Conservation (phyloP, 1,140 invertebrate genomes). For the Littorina saxatilis region DNA sequence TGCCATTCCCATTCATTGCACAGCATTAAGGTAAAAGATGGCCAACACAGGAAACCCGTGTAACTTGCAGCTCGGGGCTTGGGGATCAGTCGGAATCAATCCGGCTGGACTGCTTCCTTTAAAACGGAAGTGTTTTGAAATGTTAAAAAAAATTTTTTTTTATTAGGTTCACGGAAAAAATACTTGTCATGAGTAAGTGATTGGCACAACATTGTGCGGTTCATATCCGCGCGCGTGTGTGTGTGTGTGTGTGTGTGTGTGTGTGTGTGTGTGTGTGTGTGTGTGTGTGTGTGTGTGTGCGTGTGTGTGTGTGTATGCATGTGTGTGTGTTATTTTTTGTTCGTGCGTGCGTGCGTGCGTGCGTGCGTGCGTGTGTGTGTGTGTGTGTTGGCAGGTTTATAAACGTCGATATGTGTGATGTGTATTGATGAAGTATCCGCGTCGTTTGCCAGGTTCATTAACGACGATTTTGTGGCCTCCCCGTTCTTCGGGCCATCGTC, state of each 20-base stretch:
- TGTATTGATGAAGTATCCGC: no score
- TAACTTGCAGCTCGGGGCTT: no score
- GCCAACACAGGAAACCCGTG: no score
- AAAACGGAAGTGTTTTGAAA: no score
- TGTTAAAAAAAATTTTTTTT: no score
- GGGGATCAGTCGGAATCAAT: no score
- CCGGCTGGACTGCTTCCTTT: no score
- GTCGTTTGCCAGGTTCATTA: slow-evolving; percentile 40
- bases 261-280: background rate
- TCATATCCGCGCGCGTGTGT: background rate
- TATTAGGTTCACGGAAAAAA: no score
- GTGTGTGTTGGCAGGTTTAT: slow-evolving; percentile 10
- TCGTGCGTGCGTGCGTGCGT: slow-evolving; percentile 15
- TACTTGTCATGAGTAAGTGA: no score
- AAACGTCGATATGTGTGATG: slow-evolving; percentile 5
- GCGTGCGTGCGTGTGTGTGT: slow-evolving; percentile 22
- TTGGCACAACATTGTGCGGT: no score
- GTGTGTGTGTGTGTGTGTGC: background rate
- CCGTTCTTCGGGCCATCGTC: slow-evolving; percentile 70
- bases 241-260: background rate
- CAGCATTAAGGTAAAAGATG: no score
- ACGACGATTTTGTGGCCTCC: slow-evolving; percentile 52
- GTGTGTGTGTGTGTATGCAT: slow-evolving; percentile 1
- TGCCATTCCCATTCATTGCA: no score
- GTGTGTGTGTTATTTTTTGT: slow-evolving; percentile 10